These are phyloP conservation scores for Hemichromis elongatus DNA, from an alignment of 2,113 vertebrate species.

Conservation along the genomic window DNA sequence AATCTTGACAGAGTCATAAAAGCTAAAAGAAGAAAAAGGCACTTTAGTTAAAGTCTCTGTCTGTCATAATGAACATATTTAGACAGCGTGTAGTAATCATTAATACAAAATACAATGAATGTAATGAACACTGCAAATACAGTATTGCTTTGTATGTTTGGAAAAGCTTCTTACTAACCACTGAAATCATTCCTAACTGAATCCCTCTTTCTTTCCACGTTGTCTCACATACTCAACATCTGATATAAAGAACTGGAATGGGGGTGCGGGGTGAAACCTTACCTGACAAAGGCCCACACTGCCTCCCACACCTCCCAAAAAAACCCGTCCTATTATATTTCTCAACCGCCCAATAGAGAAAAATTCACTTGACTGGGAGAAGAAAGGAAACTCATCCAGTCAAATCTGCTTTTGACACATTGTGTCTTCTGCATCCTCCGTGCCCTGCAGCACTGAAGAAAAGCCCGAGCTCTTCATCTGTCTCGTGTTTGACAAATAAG, in stretches of 20 bases:
- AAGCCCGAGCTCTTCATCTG: conserved; percentile 3
- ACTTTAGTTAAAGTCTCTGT: neutral
- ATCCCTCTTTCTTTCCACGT: conserved; percentile 8
- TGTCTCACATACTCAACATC: conserved; percentile 24
- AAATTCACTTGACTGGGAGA: conserved; percentile 25
- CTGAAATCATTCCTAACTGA: neutral
- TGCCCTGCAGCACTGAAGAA: conserved; percentile 38
- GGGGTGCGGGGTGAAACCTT: conserved; percentile 36
- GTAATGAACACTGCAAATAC: neutral
- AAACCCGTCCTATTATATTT: conserved; percentile 41
- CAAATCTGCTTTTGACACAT: conserved; percentile 29
- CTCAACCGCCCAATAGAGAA: neutral
- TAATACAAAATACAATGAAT: neutral
- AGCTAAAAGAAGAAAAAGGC: neutral
- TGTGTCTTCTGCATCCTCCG: neutral
- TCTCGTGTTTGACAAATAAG: conserved; percentile 28
- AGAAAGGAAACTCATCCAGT: conserved; percentile 20
- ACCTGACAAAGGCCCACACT: conserved; percentile 30
- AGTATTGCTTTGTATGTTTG: neutral
- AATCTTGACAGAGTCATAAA: neutral
- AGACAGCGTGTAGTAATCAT: neutral
- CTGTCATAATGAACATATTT: neutral
- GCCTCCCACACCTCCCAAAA: neutral
- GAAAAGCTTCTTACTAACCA: neutral
- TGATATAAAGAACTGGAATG: conserved; percentile 15